phyloP scores from a whole-genome alignment of 2,888 invertebrate genomes.

The Drosophila suboccidentalis region DNA sequence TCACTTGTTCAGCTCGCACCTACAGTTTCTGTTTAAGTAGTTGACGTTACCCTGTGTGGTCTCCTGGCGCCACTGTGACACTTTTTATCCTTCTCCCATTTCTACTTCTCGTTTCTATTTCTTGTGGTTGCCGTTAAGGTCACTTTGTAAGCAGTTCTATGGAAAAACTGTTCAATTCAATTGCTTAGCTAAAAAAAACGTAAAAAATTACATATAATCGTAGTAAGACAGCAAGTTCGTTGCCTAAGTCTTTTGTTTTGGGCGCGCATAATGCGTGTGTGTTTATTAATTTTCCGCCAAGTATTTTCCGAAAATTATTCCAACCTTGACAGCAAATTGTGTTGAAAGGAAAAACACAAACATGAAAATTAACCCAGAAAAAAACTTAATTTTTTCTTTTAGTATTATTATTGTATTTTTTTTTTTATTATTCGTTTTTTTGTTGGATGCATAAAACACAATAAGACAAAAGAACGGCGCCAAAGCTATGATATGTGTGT shows the following conservation, averaged over 20 bases:
- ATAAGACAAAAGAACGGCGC: slow-evolving; percentile 76
- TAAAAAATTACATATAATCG: slow-evolving; percentile 6
- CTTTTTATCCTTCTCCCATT: slow-evolving; percentile 25
- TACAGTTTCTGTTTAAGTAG: slow-evolving; percentile 42
- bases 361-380: slow-evolving; percentile 66
- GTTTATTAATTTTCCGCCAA: slow-evolving; percentile 78
- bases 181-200: slow-evolving; percentile 16
- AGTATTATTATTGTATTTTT: slow-evolving; percentile 2
- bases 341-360: slow-evolving; percentile 48
- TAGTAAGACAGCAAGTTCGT: slow-evolving; percentile 48
- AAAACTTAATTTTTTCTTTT: slow-evolving; percentile 39
- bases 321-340: slow-evolving; percentile 83
- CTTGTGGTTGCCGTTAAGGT: slow-evolving; percentile 49
- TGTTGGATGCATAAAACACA: slow-evolving; percentile 56
- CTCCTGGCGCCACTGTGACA: slow-evolving; percentile 76
- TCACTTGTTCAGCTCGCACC: slow-evolving; percentile 74
- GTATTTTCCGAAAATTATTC: slow-evolving; percentile 82
- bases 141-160: slow-evolving; percentile 31
- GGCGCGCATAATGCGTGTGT: slow-evolving; percentile 48
- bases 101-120: slow-evolving; percentile 32
- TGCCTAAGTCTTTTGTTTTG: slow-evolving; percentile 68
- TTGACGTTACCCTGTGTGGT: slow-evolving; percentile 58
- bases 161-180: slow-evolving; percentile 49
- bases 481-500: slow-evolving; percentile 33
- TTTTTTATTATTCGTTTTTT: slow-evolving; percentile 31